Base-by-base conservation (phyloP, 2,797 vertebrate genomes). In the Catamblyrhynchus diadema region DNA sequence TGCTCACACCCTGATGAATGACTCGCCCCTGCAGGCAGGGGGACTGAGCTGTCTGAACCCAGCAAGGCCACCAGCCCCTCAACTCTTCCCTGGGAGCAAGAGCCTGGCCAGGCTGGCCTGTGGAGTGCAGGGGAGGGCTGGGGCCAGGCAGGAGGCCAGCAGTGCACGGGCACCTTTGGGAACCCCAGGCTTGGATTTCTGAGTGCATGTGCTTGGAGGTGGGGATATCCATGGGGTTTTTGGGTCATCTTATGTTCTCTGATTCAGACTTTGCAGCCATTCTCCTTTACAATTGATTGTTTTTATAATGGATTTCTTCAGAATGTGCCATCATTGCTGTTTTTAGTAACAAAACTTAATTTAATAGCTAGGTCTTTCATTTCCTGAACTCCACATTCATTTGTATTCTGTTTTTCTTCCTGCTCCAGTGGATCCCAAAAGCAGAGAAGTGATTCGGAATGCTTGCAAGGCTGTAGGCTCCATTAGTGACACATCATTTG, bases 381-480 rank as follows among this genome's bases (percentile, higher is more conserved):
- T 69, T 74, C 44, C 62, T 79, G 72, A 75, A 56, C 78, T 50
- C 21, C 42, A 25, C 13, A 6, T 32, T 87, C 10, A 59, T 61
- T 65, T 86, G 45, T 93, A 2, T 69, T 82, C n/a, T 89, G 1
- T 64, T 83, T 72, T 59, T 50, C 17, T 10, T 65, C 42, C 86
- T 77, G 56, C 66, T 77, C 81, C 97, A 97, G 98, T 98, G 98
- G 99, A 99, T 97, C 98, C 99, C 65, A 99, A 99, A 98, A 99
- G 99, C 96, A 98, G 98, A 20, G 99, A 99, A 91, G 99, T 99
- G 65, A 99, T 99, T 79, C 98, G 98, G 45, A 99, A 99, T 0
- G 99, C 99, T 8, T 99, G 99, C 98, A 99, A 98, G 96, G 99
- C 99, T 0, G 99, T 99, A 0, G 99, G 99, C 88, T 99, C 99